Evolutionary conservation across 2,113 vertebrate genomes (phyloP).

Genomic region (Callopanchax toddi): DNA sequence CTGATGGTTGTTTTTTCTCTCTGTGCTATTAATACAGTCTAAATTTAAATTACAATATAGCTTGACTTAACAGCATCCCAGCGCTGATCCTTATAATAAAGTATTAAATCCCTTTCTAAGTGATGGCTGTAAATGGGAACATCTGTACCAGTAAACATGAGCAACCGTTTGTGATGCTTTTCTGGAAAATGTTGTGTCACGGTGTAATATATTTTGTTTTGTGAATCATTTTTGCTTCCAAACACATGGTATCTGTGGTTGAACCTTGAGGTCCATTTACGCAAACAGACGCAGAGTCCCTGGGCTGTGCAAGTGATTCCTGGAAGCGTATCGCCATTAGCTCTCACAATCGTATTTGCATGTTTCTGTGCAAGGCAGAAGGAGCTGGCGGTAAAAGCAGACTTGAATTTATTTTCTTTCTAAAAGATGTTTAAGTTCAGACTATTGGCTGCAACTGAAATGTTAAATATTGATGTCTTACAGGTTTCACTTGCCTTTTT

Average conservation of each 20-base stretch:
- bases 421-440: not conserved
- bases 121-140: slow-evolving; percentile 5
- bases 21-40: too few relatives aligned
- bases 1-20: too few relatives aligned
- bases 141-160: slow-evolving; percentile 8
- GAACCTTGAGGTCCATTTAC: slow-evolving; percentile 5
- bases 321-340: slow-evolving; percentile 40
- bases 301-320: slow-evolving; percentile 41
- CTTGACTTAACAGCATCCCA: too few relatives aligned
- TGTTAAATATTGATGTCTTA: not conserved
- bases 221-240: slow-evolving; percentile 25
- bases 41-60: too few relatives aligned
- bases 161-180: slow-evolving; percentile 14
- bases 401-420: slow-evolving; percentile 6
- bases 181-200: slow-evolving; percentile 22
- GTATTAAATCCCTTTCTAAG: not conserved
- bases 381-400: slow-evolving; percentile 19
- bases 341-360: slow-evolving; percentile 29
- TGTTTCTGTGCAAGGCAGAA: slow-evolving; percentile 19
- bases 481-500: slow-evolving; percentile 3
- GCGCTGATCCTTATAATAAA: not conserved
- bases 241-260: slow-evolving; percentile 29
- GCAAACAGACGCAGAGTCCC: slow-evolving; percentile 25
- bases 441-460: not conserved
- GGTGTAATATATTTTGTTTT: slow-evolving; percentile 21